Base-by-base conservation (phyloP, 2,888 invertebrate species). In the Morinoia aosen region DNA sequence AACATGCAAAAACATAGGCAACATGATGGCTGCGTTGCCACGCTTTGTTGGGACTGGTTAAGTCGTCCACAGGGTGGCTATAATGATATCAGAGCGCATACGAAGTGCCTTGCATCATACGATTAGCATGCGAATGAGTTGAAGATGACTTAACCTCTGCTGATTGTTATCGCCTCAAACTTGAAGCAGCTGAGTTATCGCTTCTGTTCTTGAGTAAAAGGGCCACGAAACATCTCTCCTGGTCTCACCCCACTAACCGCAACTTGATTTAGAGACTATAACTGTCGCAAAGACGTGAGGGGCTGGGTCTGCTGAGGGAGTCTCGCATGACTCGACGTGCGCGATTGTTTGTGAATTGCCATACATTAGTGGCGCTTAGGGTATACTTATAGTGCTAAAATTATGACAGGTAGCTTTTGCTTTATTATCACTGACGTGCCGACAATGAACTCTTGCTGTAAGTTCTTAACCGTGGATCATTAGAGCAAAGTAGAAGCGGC, bases 41-140 rank as follows among this genome's bases (percentile, higher is more conserved):
- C 39, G 90, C 90, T 14, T 90, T 90, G 90, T 90, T 90, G 39
- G 90, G 90, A 8, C 48, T 40, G 90, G 40, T 90, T 90, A 90
- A 90, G 90, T 40, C 90, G 48, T 48, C 48, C 48, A 48, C 90
- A 48, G 48, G 90, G 48, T 48, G 39, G 12, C 40, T 14, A 40
- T 40, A 90, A 90, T 48, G 90, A 10, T 90, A 90, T 90, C 90
- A 90, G 48, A 40, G 90, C 48, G 90, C 90, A 48, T 90, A 48
- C 90, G 48, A 90, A 90, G 39, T 40, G 48, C 90, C 48, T 39
- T 48, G 33, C 48, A 16, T 90, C 40, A 48, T 40, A 90, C 2
- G 39, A 90, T 90, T 90, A 90, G 40, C 90, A 90, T 90, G 39
- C 48, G 48, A 90, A 90, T 90, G 90, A 90, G 90, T 40, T 90